These are phyloP conservation scores for Himalopsyche tibetana DNA, from an alignment of 2,888 invertebrate species.

Conservation along the genomic window DNA sequence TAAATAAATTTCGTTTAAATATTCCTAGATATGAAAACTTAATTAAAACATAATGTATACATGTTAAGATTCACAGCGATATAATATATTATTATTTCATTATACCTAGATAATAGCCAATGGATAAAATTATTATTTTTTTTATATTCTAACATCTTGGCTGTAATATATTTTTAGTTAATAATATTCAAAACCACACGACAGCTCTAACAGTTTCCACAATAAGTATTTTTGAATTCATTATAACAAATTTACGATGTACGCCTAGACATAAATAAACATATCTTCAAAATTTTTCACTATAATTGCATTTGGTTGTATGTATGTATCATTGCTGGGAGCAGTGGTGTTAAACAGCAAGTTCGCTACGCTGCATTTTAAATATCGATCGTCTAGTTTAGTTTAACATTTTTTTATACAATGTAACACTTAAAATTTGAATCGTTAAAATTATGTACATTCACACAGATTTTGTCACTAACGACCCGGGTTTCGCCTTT, in stretches of 20 bases:
- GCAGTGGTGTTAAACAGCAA: neutral
- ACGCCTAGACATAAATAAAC: neutral
- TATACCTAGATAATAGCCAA: neutral
- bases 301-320: neutral
- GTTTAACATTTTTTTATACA: too few species aligned
- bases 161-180: neutral
- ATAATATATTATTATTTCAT: neutral
- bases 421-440: too few species aligned
- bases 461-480: too few species aligned
- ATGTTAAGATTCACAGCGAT: neutral
- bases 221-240: neutral
- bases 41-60: too few species aligned
- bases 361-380: too few species aligned
- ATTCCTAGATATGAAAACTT: too few species aligned
- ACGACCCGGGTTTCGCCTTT: too few species aligned
- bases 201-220: neutral
- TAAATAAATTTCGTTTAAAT: too few species aligned
- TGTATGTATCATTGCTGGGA: neutral
- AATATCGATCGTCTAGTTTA: too few species aligned
- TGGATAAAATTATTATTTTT: neutral
- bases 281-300: neutral
- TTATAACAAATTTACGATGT: constrained; percentile 14
- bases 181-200: constrained; percentile 14
- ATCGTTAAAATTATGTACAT: too few species aligned
- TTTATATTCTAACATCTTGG: neutral